A percentile compares a stretch with the other conserved stretches of the same genome.
These are phyloP conservation scores for Catostomus latipinnis DNA, from an alignment of 2,797 vertebrate genomes.

Conservation along the genomic window DNA sequence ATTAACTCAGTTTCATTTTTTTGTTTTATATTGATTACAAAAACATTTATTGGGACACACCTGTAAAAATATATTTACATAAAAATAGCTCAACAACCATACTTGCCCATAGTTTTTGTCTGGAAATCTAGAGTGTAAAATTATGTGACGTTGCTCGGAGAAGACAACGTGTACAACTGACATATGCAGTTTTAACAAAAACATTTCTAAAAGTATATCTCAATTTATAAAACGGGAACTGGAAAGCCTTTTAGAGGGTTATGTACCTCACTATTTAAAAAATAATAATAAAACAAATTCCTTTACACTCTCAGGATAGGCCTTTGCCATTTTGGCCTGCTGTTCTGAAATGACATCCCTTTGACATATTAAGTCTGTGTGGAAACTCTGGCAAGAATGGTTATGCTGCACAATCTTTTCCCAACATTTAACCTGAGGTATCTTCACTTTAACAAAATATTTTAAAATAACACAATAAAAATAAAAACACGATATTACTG, in stretches of 20 bases:
- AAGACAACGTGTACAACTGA: background rate
- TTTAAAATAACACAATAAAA: background rate
- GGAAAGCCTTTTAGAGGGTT: background rate
- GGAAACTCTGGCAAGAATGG: background rate
- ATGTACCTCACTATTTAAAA: too few species aligned
- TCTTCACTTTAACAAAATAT: slow-evolving; percentile 7
- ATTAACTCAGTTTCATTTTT: slow-evolving; percentile 30
- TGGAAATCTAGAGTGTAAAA: background rate
- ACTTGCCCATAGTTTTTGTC: background rate
- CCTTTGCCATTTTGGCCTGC: too few species aligned
- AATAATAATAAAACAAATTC: too few species aligned
- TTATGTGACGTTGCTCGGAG: background rate
- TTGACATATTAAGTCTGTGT: background rate
- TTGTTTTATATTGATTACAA: slow-evolving; percentile 42
- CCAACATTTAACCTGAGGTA: background rate
- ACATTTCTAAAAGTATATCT: too few species aligned
- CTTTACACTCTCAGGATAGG: too few species aligned
- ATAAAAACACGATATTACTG: too few species aligned
- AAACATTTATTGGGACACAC: slow-evolving; percentile 30
- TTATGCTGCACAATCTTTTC: background rate
- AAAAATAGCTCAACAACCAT: background rate
- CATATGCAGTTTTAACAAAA: background rate
- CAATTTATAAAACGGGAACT: background rate
- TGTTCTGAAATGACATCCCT: background rate
- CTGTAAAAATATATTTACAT: background rate